Conservation (phyloP, 1,140 invertebrate species). For the Drosophila rhopaloa region DNA sequence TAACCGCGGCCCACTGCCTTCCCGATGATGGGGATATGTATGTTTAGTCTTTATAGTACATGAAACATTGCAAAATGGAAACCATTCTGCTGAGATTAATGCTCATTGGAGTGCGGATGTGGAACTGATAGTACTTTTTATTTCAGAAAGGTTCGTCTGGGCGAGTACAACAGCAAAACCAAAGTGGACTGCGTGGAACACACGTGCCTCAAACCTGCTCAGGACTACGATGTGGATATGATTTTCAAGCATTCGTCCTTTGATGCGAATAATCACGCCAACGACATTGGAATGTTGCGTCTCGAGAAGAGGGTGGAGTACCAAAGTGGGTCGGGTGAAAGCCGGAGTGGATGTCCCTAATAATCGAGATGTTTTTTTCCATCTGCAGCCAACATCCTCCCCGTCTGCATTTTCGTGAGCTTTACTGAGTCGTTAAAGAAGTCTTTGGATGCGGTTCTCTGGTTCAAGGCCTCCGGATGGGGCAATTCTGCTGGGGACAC, state of each 20-base stretch:
- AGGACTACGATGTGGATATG: constrained; percentile 2
- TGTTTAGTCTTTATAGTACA: no score
- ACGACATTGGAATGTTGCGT: constrained; percentile 18
- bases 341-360: rapidly evolving
- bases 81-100: no score
- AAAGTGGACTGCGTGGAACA: not conserved
- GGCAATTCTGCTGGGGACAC: not conserved
- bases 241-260: not conserved
- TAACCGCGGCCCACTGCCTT: constrained; percentile 20
- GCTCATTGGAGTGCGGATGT: no score
- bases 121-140: no score
- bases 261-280: not conserved
- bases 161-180: constrained; percentile 10
- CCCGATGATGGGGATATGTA: no score
- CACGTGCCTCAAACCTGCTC: not conserved
- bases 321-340: not conserved
- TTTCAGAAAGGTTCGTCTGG: not conserved
- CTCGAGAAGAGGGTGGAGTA: constrained; percentile 7
- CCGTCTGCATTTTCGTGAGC: constrained; percentile 15
- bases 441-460: not conserved
- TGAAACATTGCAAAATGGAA: no score
- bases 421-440: no score
- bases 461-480: constrained; percentile 16
- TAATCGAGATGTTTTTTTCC: not conserved
- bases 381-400: constrained; percentile 8